Percentiles rank a stretch among this genome's conserved stretches.
Evolutionary conservation across 2,797 vertebrate genomes (phyloP).

Genomic region (Sebastiscus tertius): DNA sequence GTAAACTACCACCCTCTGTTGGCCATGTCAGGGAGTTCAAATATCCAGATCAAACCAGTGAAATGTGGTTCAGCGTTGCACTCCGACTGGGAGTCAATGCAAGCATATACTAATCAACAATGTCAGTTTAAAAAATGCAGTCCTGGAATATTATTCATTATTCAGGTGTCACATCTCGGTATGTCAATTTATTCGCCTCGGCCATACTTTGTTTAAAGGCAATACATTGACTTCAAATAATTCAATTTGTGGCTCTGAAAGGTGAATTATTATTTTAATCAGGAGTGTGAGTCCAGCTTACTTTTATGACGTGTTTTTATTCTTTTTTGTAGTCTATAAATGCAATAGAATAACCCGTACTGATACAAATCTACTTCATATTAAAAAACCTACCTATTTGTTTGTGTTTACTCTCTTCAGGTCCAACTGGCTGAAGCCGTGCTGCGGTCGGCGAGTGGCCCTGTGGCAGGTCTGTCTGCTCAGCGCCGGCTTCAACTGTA

Average conservation of each 20-base stretch:
- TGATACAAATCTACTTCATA: not conserved
- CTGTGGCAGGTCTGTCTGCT: slow-evolving; percentile 98
- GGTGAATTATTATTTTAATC: not conserved
- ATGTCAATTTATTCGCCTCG: not conserved
- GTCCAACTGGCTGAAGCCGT: slow-evolving; percentile 98
- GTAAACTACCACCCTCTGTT: slow-evolving; percentile 66
- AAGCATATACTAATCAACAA: not conserved
- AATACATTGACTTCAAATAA: not conserved
- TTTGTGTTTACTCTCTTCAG: slow-evolving; percentile 69
- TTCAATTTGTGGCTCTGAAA: not conserved
- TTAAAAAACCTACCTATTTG: not conserved
- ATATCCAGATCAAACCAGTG: not conserved
- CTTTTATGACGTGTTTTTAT: not conserved
- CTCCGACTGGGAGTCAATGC: not conserved
- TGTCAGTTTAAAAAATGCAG: not conserved
- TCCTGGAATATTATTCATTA: not conserved
- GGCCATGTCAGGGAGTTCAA: slow-evolving; percentile 42
- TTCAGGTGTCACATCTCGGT: not conserved
- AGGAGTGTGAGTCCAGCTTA: not conserved
- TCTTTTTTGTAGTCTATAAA: not conserved
- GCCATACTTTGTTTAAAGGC: not conserved
- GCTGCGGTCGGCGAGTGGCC: slow-evolving; percentile 93
- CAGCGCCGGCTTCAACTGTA: slow-evolving; percentile 97
- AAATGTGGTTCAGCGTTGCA: not conserved
- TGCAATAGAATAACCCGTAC: not conserved